phyloP scores from a whole-genome alignment of 2,888 invertebrate species.

The Melanchra persicariae region DNA sequence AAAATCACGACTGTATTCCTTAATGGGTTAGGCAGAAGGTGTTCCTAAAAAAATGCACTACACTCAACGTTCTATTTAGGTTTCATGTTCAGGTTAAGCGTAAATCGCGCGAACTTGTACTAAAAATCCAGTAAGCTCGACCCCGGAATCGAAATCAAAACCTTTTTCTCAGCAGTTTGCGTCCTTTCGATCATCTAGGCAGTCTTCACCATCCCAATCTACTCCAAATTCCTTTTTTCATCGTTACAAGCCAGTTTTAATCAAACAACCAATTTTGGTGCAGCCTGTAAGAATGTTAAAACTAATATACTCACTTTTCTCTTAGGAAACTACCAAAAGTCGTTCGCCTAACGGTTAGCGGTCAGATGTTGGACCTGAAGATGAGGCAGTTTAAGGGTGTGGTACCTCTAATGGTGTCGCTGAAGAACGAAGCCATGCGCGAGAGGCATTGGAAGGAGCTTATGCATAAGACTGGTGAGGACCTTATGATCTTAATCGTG shows the following conservation, averaged over 20 bases:
- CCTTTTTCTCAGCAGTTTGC: not conserved
- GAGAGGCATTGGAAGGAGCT: conserved; percentile 97
- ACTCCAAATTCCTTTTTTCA: not conserved
- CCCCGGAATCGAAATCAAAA: not conserved
- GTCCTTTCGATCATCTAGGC: not conserved
- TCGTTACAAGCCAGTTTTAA: not conserved
- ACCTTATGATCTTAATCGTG: too few species aligned
- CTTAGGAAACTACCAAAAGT: conserved; percentile 92
- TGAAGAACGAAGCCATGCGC: conserved; percentile 97
- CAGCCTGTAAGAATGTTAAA: not conserved
- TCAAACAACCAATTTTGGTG: not conserved
- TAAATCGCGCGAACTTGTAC: too few species aligned
- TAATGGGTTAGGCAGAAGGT: not conserved
- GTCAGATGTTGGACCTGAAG: conserved; percentile 93
- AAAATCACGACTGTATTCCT: not conserved
- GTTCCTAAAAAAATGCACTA: not conserved
- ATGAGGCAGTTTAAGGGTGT: conserved; percentile 97
- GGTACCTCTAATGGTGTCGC: conserved; percentile 96
- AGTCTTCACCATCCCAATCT: too few species aligned
- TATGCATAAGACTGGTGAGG: conserved; percentile 95
- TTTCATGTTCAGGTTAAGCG: too few species aligned
- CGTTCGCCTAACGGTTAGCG: conserved; percentile 91
- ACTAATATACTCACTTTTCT: not conserved
- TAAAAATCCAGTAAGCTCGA: not conserved
- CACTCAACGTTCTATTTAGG: not conserved